Evolutionary conservation across 2,888 invertebrate species (phyloP).

Genomic region (Drosophila kanekoi): DNA sequence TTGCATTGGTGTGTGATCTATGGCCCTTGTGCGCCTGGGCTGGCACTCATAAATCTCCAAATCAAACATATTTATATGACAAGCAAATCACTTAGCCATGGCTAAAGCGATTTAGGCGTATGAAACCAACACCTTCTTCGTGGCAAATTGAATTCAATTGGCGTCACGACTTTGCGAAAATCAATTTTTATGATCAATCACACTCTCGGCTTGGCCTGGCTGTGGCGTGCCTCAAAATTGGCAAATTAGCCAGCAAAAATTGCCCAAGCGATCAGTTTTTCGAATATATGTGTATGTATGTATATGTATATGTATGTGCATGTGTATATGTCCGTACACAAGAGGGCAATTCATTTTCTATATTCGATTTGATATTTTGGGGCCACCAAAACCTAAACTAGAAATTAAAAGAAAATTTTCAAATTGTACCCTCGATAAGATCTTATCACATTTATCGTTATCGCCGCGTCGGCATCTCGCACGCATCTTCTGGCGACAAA

Average conservation of each 20-base stretch:
- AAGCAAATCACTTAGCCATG: slow-evolving; percentile 69
- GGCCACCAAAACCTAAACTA: slow-evolving; percentile 20
- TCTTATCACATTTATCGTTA: slow-evolving; percentile 64
- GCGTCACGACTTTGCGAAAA: slow-evolving; percentile 69
- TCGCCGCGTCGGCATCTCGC: slow-evolving; percentile 70
- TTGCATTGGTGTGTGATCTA: slow-evolving; percentile 51
- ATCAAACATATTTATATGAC: slow-evolving; percentile 79
- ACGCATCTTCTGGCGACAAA: slow-evolving; percentile 53
- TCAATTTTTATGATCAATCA: slow-evolving; percentile 79
- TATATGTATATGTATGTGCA: not conserved
- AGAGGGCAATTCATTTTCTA: slow-evolving; percentile 58
- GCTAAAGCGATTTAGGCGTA: slow-evolving; percentile 41
- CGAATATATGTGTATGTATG: slow-evolving; percentile 22
- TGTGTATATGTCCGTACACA: slow-evolving; percentile 28
- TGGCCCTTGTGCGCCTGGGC: slow-evolving; percentile 34
- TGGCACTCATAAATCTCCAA: slow-evolving; percentile 63
- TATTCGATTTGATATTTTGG: slow-evolving; percentile 20
- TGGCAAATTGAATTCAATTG: slow-evolving; percentile 75
- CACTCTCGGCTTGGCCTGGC: slow-evolving; percentile 25
- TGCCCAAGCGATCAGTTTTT: slow-evolving; percentile 44
- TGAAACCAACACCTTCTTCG: slow-evolving; percentile 64
- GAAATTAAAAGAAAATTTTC: slow-evolving; percentile 52
- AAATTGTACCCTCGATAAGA: slow-evolving; percentile 56
- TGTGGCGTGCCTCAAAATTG: slow-evolving; percentile 70
- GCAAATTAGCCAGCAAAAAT: slow-evolving; percentile 70